Evolutionary conservation across 2,797 vertebrate genomes (phyloP).

Genomic region (Graptemys geographica): DNA sequence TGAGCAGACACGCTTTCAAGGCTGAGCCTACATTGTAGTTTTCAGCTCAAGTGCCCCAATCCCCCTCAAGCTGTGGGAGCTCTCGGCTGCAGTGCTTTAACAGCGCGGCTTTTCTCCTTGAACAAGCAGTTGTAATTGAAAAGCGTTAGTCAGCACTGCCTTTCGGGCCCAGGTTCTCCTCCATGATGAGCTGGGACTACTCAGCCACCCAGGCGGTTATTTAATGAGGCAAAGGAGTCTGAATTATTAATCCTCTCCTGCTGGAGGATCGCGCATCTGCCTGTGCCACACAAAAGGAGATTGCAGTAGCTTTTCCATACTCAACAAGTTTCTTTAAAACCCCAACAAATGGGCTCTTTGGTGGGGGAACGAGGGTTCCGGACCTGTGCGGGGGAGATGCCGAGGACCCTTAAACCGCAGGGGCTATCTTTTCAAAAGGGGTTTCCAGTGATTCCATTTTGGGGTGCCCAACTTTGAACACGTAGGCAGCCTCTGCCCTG

Average conservation of each 20-base stretch:
- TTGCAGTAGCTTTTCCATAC: background rate
- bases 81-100: background rate
- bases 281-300: background rate
- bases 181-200: background rate
- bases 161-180: background rate
- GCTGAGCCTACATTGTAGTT: background rate
- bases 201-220: background rate
- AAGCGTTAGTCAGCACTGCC: background rate
- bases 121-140: slow-evolving; percentile 16
- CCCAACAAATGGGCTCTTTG: background rate
- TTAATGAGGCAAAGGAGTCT: slow-evolving; percentile 2
- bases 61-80: background rate
- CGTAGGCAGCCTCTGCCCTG: background rate
- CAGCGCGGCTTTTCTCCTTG: background rate
- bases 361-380: background rate
- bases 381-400: background rate
- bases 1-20: background rate
- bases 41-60: background rate
- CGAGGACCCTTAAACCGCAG: background rate
- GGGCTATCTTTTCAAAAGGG: background rate
- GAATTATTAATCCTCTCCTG: slow-evolving; percentile 34
- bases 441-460: background rate
- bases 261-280: background rate
- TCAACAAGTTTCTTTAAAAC: background rate
- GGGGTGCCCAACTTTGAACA: background rate